These are phyloP conservation scores for Eupeodes latifasciatus DNA, from an alignment of 2,888 invertebrate genomes.

Conservation along the genomic window DNA sequence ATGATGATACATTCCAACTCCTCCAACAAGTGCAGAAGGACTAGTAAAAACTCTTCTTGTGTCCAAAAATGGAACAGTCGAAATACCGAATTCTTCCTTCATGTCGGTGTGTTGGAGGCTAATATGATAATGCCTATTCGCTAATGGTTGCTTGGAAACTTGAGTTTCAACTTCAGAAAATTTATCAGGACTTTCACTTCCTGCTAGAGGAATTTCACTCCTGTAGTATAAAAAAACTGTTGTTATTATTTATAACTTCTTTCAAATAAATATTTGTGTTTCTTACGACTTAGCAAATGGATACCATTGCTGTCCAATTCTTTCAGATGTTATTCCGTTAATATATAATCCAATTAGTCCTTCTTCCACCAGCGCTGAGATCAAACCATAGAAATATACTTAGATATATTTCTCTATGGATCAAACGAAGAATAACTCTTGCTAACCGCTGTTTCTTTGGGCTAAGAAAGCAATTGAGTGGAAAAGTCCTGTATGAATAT, in stretches of 20 bases:
- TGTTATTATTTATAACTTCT: not conserved
- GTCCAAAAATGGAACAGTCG: not conserved
- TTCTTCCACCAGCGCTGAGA: too few relatives aligned
- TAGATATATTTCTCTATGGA: too few relatives aligned
- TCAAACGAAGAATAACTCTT: too few relatives aligned
- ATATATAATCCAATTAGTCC: not conserved
- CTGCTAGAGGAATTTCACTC: not conserved
- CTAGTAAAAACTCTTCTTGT: not conserved
- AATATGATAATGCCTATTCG: not conserved
- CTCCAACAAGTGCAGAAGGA: not conserved
- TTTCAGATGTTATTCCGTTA: not conserved
- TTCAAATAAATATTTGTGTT: not conserved
- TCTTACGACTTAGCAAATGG: not conserved
- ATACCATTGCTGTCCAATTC: not conserved
- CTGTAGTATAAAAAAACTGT: not conserved
- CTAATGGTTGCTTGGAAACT: not conserved
- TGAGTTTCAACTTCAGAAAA: not conserved
- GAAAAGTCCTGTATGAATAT: too few relatives aligned
- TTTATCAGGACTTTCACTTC: not conserved
- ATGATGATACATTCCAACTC: not conserved
- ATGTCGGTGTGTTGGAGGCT: slow-evolving; percentile 6
- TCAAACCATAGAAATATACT: too few relatives aligned
- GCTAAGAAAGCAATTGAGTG: too few relatives aligned
- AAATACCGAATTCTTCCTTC: not conserved
- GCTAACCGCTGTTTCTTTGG: too few relatives aligned